Conservation (phyloP, 2,797 vertebrate species). For the Mus minutoides region DNA sequence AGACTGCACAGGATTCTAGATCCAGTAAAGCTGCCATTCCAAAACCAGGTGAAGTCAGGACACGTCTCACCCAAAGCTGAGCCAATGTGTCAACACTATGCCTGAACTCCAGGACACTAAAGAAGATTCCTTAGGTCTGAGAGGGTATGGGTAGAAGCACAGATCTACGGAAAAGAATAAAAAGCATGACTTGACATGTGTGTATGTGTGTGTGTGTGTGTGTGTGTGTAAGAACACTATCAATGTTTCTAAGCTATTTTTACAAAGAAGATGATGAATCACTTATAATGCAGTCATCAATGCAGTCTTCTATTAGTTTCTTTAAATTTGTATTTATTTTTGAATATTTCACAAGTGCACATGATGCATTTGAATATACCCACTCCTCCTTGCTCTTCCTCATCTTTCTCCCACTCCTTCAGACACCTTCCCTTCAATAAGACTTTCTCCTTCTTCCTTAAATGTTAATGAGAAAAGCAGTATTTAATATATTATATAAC, state of each 20-base stretch:
- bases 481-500: background rate
- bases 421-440: background rate
- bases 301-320: background rate
- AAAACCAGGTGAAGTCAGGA: slow-evolving; percentile 30
- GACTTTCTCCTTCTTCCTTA: background rate
- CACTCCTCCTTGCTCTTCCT: background rate
- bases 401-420: background rate
- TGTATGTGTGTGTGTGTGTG: background rate
- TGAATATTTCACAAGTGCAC: background rate
- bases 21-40: background rate
- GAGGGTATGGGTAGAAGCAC: background rate
- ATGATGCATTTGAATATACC: background rate
- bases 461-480: slow-evolving; percentile 14
- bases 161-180: background rate
- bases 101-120: background rate
- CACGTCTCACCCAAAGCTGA: background rate
- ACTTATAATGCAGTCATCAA: background rate
- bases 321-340: background rate
- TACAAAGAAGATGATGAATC: background rate
- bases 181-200: background rate
- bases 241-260: background rate
- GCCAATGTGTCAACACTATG: background rate
- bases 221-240: background rate
- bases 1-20: background rate
- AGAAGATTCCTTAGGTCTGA: background rate